Base-by-base conservation (phyloP, 2,888 invertebrate genomes). In the Tanypteryx hageni region DNA sequence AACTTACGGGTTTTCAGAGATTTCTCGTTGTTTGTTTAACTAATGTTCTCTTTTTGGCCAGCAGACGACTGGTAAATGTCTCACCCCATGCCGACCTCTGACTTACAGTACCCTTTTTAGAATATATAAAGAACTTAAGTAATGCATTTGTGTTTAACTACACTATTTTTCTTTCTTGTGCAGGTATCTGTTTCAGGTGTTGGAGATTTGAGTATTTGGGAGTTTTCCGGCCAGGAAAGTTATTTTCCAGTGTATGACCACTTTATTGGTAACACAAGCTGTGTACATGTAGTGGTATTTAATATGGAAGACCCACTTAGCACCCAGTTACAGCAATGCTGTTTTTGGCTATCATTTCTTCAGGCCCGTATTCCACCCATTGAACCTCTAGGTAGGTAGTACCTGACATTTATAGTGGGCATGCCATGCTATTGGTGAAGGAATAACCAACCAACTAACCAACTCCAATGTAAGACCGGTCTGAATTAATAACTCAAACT, bases 311-410 rank as follows among this genome's bases (percentile, higher is more conserved):
- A 97, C 94, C 96, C 97, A 10, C 95, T 97, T 13, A 96, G 96
- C 84, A 96, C 97, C 93, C 97, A 97, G 94, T 95, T 97, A 59
- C 96, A 96, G 93, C 96, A 97, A 94, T 96, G 97, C 59, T 96
- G 96, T 94, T 97, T 97, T 95, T 98, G 98, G 98, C 95, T 98
- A 92, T 96, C 97, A 94, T 97, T 97, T 95, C 95, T 98, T 92
- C 96, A 97, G 94, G 96, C 97, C 76, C 95, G 97, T 92, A 96
- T 97, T 93, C 95, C 96, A 31, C 96, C 96, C 61, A 95, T 96
- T 83, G 96, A 96, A 94, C 96, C 96, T 92, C 95, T 96, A 93
- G 96, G 96, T 96, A 95, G 94, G 94, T 94, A 83, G 13, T 16
- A 84, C 11, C 31, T 85, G 86, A 59, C 89, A 81, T 59, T 83